A percentile compares a stretch with the other conserved stretches of the same genome.
phyloP scores from a whole-genome alignment of 1,140 invertebrate species.

The Contarinia nasturtii region DNA sequence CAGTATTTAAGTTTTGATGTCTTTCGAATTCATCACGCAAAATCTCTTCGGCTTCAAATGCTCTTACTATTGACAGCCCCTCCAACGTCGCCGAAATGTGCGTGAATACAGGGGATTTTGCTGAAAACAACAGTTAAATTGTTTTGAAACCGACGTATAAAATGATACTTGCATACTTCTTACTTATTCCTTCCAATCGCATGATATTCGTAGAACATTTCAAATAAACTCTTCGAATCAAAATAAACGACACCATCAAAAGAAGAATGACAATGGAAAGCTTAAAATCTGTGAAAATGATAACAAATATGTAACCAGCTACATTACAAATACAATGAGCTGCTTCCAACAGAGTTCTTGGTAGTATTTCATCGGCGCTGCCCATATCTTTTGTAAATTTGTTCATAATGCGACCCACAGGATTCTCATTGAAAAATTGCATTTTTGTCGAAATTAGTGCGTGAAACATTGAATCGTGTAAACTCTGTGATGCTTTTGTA shows the following conservation, averaged over 20 bases:
- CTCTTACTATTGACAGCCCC: conserved; percentile 56
- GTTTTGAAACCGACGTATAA: not conserved
- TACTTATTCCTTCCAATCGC: conserved; percentile 63
- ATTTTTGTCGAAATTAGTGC: conserved; percentile 29
- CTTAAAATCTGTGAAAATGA: conserved; percentile 51
- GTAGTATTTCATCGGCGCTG: conserved; percentile 71
- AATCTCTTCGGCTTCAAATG: conserved; percentile 35
- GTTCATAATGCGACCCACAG: conserved; percentile 51
- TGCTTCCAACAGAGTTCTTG: conserved; percentile 44
- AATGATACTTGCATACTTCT: conserved; percentile 11
- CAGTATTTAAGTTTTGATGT: conserved; percentile 45
- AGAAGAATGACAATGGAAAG: conserved; percentile 48
- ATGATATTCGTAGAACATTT: conserved; percentile 70
- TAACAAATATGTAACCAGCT: conserved; percentile 39
- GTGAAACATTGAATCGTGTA: conserved; percentile 3
- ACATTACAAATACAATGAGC: conserved; percentile 42
- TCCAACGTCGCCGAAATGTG: conserved; percentile 51
- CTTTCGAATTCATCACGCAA: conserved; percentile 44
- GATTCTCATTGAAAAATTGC: conserved; percentile 63
- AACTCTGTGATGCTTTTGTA: conserved; percentile 1
- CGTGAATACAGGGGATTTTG: conserved; percentile 53
- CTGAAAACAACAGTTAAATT: conserved; percentile 7
- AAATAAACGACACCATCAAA: conserved; percentile 47
- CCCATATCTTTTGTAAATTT: conserved; percentile 63
- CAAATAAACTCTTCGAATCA: conserved; percentile 60